Evolutionary conservation across 92 coral and sea anemone species (phyloP), one percentile per base, ranked within the genome.

Genomic region (Heliopora coerulea): DNA sequence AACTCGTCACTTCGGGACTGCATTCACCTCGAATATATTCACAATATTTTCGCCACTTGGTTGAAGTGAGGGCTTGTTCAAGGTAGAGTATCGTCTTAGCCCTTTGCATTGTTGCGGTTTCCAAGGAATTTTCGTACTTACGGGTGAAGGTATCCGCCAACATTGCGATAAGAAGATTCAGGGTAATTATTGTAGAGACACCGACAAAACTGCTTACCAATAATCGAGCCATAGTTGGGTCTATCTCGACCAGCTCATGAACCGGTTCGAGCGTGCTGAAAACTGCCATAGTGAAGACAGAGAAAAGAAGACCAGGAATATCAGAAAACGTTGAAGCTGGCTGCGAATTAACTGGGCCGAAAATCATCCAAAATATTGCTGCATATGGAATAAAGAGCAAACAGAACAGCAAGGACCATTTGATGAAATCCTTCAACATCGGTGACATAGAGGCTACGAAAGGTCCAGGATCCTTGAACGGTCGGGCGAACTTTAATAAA

Each of bases 231-330:
- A 70, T 70, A 34, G 32, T 33, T 35, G 30, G 1, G 20, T 70
- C 77, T 3, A 52, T 70, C 13, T 15, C 30, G 23, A 17, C 64
- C 20, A 70, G 7, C 0, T 70, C 77, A 8, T 54, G 49, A 15
- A 70, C 41, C 18, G 5, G 18, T 20, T 44, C 13, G 12, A 70
- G 27, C 23, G 30, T 70, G 35, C 77, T 70, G 31, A 93, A 90
- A 12, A 89, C 96, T 0, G 98, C 91, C 96, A 93, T 90, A 9
- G 96, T 79, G 78, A 93, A 90, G 88, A 93, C 91, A 63, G 91
- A 85, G 82, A 74, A 93, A 13, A 93, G 75, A 42, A 93, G 67
- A 15, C 89, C 98, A 2, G 90, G 73, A 6, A 90, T 79, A 15
- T 79, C 80, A 1, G 96, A 83, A 54, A 87, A 86, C 1, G 90